Conservation (phyloP, 2,888 invertebrate species). For the Podabrus alpinus region DNA sequence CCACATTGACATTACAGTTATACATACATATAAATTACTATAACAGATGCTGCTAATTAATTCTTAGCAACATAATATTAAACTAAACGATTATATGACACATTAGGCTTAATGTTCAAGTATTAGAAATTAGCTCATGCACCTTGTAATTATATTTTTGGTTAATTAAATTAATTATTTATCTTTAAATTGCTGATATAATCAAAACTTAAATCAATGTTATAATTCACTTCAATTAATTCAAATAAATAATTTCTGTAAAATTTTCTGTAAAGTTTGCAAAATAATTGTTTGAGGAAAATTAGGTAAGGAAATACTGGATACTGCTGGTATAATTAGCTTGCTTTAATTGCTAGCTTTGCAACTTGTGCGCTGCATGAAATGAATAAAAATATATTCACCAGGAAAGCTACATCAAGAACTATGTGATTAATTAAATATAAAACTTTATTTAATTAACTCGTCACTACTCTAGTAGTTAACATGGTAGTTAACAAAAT, state of each 20-base stretch:
- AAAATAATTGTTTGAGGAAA: constrained; percentile 42
- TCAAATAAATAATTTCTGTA: constrained; percentile 46
- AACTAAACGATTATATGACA: constrained; percentile 12
- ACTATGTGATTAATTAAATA: constrained; percentile 2
- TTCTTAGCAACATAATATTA: constrained; percentile 7
- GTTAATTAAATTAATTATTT: background rate
- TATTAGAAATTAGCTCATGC: background rate
- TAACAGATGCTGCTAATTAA: constrained; percentile 3
- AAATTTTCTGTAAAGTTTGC: constrained; percentile 41
- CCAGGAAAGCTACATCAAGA: background rate
- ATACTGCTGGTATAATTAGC: constrained; percentile 43
- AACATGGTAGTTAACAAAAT: background rate
- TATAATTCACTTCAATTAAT: constrained; percentile 40
- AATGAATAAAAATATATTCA: constrained; percentile 33
- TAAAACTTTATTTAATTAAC: background rate
- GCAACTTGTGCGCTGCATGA: constrained; percentile 41
- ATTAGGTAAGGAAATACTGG: constrained; percentile 24
- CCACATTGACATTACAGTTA: constrained; percentile 7
- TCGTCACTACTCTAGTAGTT: background rate
- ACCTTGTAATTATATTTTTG: background rate
- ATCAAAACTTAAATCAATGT: background rate
- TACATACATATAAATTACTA: constrained; percentile 1
- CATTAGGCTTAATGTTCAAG: background rate
- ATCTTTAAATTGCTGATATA: background rate
- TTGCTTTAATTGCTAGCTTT: constrained; percentile 48